Evolutionary conservation across 1,140 invertebrate genomes (phyloP).

Genomic region (Hormaphis cornu): DNA sequence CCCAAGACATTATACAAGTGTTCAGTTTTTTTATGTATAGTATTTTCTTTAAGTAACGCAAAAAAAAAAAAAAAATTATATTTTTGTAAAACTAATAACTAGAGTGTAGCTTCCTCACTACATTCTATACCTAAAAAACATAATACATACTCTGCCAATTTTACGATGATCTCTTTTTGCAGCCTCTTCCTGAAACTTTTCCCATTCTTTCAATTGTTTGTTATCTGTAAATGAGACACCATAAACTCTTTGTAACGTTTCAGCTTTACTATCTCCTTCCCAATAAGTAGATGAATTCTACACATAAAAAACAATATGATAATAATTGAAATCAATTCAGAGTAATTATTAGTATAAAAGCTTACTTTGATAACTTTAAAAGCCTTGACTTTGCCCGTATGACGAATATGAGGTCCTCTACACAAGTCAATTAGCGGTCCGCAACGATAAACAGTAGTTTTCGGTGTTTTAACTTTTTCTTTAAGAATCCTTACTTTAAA

Average conservation of each 20-base stretch:
- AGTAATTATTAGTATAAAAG: too few species aligned
- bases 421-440: conserved; percentile 96
- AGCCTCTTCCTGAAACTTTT: conserved; percentile 94
- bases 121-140: not conserved
- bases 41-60: too few species aligned
- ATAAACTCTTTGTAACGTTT: conserved; percentile 89
- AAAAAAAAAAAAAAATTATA: too few species aligned
- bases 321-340: too few species aligned
- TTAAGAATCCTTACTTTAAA: conserved; percentile 96
- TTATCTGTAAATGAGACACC: conserved; percentile 96
- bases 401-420: conserved; percentile 89
- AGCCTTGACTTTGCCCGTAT: conserved; percentile 96
- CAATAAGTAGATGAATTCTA: conserved; percentile 69
- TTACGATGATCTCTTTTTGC: conserved; percentile 96
- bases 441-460: conserved; percentile 94
- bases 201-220: conserved; percentile 97
- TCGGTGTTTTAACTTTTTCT: conserved; percentile 87
- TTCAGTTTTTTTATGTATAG: not conserved
- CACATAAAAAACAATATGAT: not conserved
- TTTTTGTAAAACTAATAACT: too few species aligned
- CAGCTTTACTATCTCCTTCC: conserved; percentile 93
- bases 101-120: too few species aligned
- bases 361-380: conserved; percentile 79
- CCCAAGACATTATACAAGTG: not conserved
- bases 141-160: conserved; percentile 62